phyloP scores from a whole-genome alignment of 2,113 vertebrate species.

The Brienomyrus brachyistius region DNA sequence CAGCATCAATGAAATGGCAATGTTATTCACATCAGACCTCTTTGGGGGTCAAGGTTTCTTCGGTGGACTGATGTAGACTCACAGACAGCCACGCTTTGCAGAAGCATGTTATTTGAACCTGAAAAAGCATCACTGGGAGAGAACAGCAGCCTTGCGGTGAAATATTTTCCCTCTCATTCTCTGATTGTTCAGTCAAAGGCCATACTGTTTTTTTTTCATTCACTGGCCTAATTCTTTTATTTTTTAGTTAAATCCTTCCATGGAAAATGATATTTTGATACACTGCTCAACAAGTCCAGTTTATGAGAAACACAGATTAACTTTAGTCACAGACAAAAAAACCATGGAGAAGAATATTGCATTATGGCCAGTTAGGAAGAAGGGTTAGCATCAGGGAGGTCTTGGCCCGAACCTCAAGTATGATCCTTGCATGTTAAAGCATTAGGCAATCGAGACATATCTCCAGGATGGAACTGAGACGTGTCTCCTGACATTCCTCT shows the following conservation, averaged over 20 bases:
- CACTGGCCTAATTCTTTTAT: neutral
- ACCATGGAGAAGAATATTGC: neutral
- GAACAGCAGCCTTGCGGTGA: neutral
- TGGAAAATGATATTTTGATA: neutral
- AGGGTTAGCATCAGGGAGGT: neutral
- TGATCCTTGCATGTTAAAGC: slow-evolving; percentile 18
- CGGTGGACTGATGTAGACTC: neutral
- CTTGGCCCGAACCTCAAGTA: neutral
- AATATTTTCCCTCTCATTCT: neutral
- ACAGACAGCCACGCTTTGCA: neutral
- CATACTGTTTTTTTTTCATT: neutral
- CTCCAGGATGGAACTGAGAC: slow-evolving; percentile 16
- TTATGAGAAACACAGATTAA: neutral
- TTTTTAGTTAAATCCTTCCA: neutral
- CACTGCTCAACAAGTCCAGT: neutral
- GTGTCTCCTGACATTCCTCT: slow-evolving; percentile 14
- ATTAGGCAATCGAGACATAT: slow-evolving; percentile 18
- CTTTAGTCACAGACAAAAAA: neutral
- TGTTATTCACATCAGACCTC: neutral
- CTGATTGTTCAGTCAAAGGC: neutral
- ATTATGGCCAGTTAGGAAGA: neutral
- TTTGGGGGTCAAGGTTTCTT: neutral
- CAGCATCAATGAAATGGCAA: neutral
- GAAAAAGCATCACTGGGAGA: neutral
- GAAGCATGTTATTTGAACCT: neutral